Conservation (phyloP, 1,140 invertebrate species). For the Triops longicaudatus region DNA sequence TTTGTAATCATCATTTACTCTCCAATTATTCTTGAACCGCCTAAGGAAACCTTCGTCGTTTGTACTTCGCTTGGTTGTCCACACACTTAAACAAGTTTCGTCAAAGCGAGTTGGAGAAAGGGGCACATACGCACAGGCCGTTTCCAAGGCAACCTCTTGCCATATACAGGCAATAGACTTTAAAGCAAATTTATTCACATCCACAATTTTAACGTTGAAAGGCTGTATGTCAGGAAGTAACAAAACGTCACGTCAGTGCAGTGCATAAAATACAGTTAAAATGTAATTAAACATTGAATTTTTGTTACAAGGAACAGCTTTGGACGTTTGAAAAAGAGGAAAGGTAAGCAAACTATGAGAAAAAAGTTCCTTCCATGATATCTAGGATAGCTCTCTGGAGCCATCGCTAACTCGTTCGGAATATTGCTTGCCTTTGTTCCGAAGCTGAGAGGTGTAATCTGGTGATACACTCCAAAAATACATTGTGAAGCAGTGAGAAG, state of each 20-base stretch:
- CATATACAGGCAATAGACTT: not conserved
- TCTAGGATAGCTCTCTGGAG: not conserved
- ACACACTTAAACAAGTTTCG: not conserved
- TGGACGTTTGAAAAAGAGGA: not conserved
- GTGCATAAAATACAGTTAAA: not conserved
- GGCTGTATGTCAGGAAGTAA: not conserved
- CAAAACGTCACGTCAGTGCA: not conserved
- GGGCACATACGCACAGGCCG: not conserved
- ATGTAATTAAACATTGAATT: not conserved
- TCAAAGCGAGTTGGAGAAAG: not conserved
- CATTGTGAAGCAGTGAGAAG: no score
- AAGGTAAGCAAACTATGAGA: not conserved
- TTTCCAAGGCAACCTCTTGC: constrained; percentile 8
- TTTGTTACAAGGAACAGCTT: not conserved
- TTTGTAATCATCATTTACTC: no score
- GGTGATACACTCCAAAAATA: no score
- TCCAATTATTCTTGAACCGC: not conserved
- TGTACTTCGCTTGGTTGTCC: not conserved
- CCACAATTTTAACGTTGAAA: not conserved
- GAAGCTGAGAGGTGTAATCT: no score
- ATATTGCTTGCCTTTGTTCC: no score
- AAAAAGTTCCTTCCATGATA: not conserved
- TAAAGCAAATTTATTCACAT: not conserved
- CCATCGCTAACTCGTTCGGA: no score
- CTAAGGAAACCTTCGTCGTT: not conserved